Evolutionary conservation across 2,797 vertebrate species (phyloP).

Genomic region (Acanthurus tractus): DNA sequence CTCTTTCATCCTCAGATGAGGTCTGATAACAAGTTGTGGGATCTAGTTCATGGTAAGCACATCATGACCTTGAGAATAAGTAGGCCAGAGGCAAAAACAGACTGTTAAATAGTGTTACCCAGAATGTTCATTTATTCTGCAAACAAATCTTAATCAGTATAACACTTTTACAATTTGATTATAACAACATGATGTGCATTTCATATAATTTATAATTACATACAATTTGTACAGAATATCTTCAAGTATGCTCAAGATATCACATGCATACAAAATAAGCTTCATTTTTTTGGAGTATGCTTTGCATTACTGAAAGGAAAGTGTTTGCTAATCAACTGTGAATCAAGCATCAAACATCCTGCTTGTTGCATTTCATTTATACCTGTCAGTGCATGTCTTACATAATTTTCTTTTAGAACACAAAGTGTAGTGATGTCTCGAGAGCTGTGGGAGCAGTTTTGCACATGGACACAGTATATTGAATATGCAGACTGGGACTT

Average conservation of each 20-base stretch:
- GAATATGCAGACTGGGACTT: slow-evolving; percentile 1
- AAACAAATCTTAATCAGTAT: not conserved
- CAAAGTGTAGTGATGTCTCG: not conserved
- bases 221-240: not conserved
- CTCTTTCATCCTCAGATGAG: not conserved
- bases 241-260: too few relatives aligned
- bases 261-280: too few relatives aligned
- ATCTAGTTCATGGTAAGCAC: not conserved
- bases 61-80: not conserved
- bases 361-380: not conserved
- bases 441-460: not conserved
- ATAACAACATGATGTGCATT: not conserved
- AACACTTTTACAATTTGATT: not conserved
- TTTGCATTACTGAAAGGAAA: too few relatives aligned
- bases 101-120: not conserved
- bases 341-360: not conserved
- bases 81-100: not conserved
- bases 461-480: not conserved
- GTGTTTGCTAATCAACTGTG: too few relatives aligned
- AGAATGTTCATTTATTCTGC: not conserved
- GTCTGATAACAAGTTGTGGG: not conserved
- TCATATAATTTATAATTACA: not conserved
- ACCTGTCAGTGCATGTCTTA: too few relatives aligned
- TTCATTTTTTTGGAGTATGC: too few relatives aligned
- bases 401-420: not conserved